Evolutionary conservation across 2,797 vertebrate genomes (phyloP).

Genomic region (Xerus rutilus): DNA sequence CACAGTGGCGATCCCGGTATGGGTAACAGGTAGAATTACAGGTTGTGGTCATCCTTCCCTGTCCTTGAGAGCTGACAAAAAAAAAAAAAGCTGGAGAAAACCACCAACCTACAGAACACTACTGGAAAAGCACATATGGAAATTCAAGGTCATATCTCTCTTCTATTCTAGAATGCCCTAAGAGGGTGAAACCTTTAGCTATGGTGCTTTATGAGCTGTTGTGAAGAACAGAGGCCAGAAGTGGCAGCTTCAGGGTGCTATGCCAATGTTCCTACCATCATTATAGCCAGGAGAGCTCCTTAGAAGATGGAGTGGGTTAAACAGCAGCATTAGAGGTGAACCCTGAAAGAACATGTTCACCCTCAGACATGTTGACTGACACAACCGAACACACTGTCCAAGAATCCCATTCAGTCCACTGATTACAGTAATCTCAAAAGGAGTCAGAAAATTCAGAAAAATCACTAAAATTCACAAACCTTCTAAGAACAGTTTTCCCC

Average conservation of each 20-base stretch:
- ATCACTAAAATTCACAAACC: not conserved
- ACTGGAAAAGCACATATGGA: not conserved
- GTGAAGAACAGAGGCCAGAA: not conserved
- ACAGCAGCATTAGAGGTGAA: not conserved
- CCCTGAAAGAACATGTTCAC: not conserved
- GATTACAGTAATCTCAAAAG: not conserved
- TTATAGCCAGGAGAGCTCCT: not conserved
- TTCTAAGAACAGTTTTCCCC: constrained; percentile 4
- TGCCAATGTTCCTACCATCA: not conserved
- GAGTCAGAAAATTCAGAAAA: not conserved
- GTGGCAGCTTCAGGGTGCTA: not conserved
- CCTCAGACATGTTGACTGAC: not conserved
- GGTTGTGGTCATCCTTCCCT: not conserved
- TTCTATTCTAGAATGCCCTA: not conserved
- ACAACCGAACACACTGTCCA: not conserved
- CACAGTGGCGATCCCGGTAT: not conserved
- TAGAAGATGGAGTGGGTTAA: not conserved
- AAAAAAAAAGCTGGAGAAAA: not conserved
- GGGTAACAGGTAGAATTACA: not conserved
- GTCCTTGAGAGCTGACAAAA: not conserved
- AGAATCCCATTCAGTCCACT: not conserved
- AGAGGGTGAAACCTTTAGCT: not conserved
- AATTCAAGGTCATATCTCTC: not conserved
- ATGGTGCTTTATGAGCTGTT: not conserved
- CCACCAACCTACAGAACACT: not conserved